phyloP scores from a whole-genome alignment of 2,888 invertebrate species.

The Hypomecis atomaria region DNA sequence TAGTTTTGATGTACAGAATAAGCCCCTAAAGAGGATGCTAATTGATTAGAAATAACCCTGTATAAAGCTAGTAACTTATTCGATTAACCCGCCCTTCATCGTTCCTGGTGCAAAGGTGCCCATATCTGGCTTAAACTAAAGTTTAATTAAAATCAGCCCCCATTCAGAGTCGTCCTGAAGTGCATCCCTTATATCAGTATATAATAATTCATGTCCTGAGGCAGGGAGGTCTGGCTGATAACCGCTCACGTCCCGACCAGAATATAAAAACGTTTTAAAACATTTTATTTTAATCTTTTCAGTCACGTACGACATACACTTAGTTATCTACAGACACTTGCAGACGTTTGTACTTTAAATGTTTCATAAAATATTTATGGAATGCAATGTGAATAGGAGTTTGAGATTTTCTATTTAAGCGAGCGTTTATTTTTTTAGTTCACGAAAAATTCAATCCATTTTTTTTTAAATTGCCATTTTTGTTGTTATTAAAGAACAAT shows the following conservation, averaged over 20 bases:
- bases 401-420: no score
- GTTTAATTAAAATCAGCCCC: neutral
- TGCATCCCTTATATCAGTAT: constrained; percentile 21
- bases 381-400: constrained; percentile 1
- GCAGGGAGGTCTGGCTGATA: constrained; percentile 31
- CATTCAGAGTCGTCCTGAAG: neutral
- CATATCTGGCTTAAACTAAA: no score
- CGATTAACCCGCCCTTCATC: no score
- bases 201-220: constrained; percentile 38
- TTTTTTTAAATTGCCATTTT: no score
- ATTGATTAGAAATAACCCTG: no score
- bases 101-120: no score
- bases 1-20: no score
- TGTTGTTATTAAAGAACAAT: no score
- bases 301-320: constrained; percentile 25
- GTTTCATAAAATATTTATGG: neutral
- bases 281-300: constrained; percentile 35
- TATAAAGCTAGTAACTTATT: no score
- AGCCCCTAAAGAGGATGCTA: no score
- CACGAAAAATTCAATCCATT: no score
- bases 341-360: neutral
- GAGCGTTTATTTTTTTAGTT: no score
- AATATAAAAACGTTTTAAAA: constrained; percentile 39
- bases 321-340: neutral
- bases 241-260: constrained; percentile 35